Conservation (phyloP, 2,113 vertebrate species). For the Xenopus laevis region DNA sequence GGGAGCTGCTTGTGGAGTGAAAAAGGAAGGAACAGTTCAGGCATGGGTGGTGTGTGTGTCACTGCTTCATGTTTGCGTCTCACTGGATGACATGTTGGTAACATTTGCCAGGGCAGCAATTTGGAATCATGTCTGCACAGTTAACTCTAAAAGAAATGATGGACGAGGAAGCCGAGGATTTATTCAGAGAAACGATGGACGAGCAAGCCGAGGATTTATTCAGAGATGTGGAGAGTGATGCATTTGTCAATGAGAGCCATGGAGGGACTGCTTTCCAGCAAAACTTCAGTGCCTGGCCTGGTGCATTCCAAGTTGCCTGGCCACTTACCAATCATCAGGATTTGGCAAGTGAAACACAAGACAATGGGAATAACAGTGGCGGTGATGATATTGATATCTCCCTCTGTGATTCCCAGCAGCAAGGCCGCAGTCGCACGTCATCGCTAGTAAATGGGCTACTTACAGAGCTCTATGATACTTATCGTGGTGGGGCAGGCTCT, state of each 20-base stretch:
- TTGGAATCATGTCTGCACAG: conserved; percentile 1
- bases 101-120: not conserved
- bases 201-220: conserved; percentile 1
- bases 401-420: conserved; percentile 5
- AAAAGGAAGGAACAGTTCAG: not conserved
- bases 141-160: not conserved
- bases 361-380: conserved; percentile 3
- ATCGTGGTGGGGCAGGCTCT: conserved; percentile 47
- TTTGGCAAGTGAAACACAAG: not conserved
- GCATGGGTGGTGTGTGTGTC: not conserved
- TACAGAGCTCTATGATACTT: conserved; percentile 86
- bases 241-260: conserved; percentile 9
- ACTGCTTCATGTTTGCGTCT: not conserved
- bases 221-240: conserved; percentile 25
- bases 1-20: not conserved
- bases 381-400: conserved; percentile 30
- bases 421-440: conserved; percentile 57
- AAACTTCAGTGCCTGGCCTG: conserved; percentile 4
- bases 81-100: conserved; percentile 11
- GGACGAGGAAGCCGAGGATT: no score
- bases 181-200: conserved; percentile 1
- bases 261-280: not conserved
- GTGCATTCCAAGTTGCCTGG: conserved; percentile 3
- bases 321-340: conserved; percentile 4
- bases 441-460: conserved; percentile 88